These are phyloP conservation scores for Mormyrus iriodes DNA, from an alignment of 2,113 vertebrate genomes.

Conservation along the genomic window DNA sequence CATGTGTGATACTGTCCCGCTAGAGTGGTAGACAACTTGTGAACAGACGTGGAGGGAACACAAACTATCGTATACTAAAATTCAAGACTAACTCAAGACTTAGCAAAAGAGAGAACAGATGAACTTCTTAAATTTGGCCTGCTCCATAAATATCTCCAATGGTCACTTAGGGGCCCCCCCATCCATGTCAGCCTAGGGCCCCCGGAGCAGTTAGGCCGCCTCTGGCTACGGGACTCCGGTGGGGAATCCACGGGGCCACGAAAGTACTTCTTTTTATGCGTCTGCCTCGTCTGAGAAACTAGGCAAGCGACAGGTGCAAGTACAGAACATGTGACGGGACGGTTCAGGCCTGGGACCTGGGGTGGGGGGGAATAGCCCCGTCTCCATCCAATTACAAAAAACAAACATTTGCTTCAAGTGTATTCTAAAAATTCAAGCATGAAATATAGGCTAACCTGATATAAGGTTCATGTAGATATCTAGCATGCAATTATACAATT, in stretches of 20 bases:
- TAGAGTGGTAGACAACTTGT: no score
- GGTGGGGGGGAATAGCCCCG: not conserved
- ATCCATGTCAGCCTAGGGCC: no score
- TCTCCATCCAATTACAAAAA: not conserved
- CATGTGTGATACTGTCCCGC: no score
- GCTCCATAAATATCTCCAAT: no score
- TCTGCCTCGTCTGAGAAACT: not conserved
- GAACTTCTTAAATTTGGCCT: no score
- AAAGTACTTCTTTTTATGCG: not conserved
- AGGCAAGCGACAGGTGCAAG: not conserved
- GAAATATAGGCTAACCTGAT: not conserved
- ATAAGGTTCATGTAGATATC: not conserved
- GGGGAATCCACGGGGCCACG: not conserved
- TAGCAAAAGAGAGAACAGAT: no score
- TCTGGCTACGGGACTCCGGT: not conserved
- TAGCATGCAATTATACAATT: not conserved
- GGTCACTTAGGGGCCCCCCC: no score
- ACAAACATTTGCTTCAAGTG: not conserved
- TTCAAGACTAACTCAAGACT: no score
- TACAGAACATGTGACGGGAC: not conserved
- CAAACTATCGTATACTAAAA: no score
- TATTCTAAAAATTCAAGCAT: not conserved
- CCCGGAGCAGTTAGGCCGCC: no score
- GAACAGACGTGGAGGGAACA: no score
- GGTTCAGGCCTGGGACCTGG: not conserved